Base-by-base conservation (phyloP, 64 coral and sea anemone genomes). In the Montipora cactus region DNA sequence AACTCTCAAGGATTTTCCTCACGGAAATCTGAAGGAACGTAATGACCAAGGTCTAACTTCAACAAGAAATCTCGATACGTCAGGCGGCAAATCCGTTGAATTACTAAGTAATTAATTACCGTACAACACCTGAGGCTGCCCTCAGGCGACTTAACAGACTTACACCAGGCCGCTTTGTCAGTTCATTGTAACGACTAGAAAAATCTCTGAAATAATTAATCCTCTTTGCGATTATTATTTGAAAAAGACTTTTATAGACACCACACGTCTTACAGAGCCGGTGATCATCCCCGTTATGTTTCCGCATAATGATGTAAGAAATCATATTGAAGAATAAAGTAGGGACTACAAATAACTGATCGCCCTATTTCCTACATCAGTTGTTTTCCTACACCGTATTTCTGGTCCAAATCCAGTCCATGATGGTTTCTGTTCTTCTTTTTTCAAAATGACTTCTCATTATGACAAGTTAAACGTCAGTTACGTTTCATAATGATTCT, bases 161-260 rank as follows among this genome's bases (percentile, higher is more conserved):
- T 51, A 49, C 8, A 8, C 15, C 45, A 71, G 46, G 45, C 82
- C 16, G 10, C 21, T 62, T 62, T 21, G 19, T 59, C 37, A 37
- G 16, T 70, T 72, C 46, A 86, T 86, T 86, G 82, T 71, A 47
- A 68, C 81, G 7, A 44, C 59, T 68, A n/a, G 62, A 86, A 68
- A 86, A 86, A 28, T 59, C 18, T 46, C 49, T 72, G 44, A 69
- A 69, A 16, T 84, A 68, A 47, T 51, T 86, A 86, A 71, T 86
- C 82, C 82, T 86, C 64, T 86, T 86, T 86, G 62, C 46, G 82
- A 50, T 86, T 50, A 86, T 86, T 72, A 64, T 47, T 22, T n/a
- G 19, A 86, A 86, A 86, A 18, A 48, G 66, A 86, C 49, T 72
- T 86, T 46, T 46, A 15, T 58, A 84, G 81, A 28, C 59, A 25